Evolutionary conservation across 2,113 vertebrate species (phyloP), one percentile per base, ranked within the genome.

Genomic region (Nematolebias whitei): DNA sequence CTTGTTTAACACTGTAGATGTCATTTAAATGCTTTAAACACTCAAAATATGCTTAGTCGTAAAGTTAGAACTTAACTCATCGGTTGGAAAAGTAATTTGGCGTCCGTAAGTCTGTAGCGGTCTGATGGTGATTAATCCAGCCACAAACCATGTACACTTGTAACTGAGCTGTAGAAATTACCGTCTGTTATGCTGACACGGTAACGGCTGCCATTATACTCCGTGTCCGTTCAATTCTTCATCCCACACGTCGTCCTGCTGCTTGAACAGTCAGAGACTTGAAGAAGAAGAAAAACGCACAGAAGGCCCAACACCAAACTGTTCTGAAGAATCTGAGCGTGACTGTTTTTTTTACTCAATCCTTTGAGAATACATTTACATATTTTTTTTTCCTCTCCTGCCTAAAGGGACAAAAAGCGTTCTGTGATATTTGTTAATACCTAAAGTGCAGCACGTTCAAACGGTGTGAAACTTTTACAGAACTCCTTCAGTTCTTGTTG

Each of bases 221-320:
- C 59, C 20, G 39, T 40, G 53, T 59, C 44, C 66, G 63, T 83
- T 87, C 70, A 74, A 76, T 79, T 52, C 29, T 67, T 55, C 4
- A 5, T 78, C 78, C 79, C 68, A 75, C 76, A 79, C 45, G 23
- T 76, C 71, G 63, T 85, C 15, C 71, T 71, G 69, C 48, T 62
- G 80, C 19, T 26, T 26, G 12, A 68, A 22, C 41, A 59, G 65
- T 53, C 53, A 43, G 39, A 23, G 53, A 57, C 47, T 56, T n/a
- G 11, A 23, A 24, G 12, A 8, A 35, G 9, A 10, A 35, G 5
- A 35, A 1, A 35, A 73, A 50, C 44, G 2, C 57, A 53, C 29
- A 57, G 29, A 32, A 22, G 8, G 44, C 45, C 49, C 56, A 52
- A 57, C 19, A 47, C 73, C 63, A 62, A 72, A 11, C 79, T 74